Conservation (phyloP, 2,888 invertebrate genomes). For the Allolobophora icterica region DNA sequence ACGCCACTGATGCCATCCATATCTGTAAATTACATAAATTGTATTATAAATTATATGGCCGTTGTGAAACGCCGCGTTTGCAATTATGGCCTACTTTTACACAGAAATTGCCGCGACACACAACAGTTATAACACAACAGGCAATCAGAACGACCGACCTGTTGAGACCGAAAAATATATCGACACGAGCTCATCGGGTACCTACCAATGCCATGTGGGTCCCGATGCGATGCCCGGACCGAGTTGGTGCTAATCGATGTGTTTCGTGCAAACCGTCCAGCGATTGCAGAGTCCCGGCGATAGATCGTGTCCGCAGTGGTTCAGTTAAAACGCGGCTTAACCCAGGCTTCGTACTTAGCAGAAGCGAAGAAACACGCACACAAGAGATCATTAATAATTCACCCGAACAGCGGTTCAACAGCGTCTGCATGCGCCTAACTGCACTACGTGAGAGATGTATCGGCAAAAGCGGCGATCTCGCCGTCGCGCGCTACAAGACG, state of each 20-base stretch:
- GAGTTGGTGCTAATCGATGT: too few relatives aligned
- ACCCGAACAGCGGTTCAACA: background rate
- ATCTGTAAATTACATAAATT: too few relatives aligned
- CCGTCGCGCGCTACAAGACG: background rate
- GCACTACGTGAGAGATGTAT: background rate
- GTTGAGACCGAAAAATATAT: background rate
- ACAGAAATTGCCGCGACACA: background rate
- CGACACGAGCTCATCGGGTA: background rate
- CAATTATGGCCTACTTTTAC: background rate
- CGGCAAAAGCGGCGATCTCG: background rate
- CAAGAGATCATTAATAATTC: background rate
- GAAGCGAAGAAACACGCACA: background rate
- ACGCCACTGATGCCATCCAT: too few relatives aligned
- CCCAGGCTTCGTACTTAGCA: background rate
- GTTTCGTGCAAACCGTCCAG: too few relatives aligned
- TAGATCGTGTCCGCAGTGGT: background rate
- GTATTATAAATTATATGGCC: background rate
- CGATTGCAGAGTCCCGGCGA: too few relatives aligned
- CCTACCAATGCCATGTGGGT: slow-evolving; percentile 1
- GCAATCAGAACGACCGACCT: background rate
- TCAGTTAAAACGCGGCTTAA: background rate
- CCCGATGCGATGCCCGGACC: background rate
- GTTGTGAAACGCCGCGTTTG: background rate
- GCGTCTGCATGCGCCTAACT: background rate
- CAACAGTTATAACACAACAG: background rate